Base-by-base conservation (phyloP, 2,113 vertebrate species). In the Puma concolor region DNA sequence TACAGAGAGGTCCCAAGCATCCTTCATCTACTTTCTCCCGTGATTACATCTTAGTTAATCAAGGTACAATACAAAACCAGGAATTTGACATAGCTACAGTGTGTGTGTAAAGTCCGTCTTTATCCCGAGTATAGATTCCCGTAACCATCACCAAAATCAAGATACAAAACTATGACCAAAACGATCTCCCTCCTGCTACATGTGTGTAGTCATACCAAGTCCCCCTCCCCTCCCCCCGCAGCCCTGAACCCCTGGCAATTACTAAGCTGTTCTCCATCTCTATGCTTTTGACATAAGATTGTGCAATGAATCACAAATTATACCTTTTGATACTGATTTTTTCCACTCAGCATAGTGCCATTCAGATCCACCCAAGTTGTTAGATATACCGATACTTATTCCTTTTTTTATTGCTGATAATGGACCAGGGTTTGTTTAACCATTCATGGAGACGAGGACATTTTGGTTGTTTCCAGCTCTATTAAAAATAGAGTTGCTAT, bases 331-430 rank as follows among this genome's bases (percentile, higher is more conserved):
- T n/a, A 21, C 0, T 21, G 7, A 38, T 23, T 48, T 41, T 29
- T 13, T 2, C 14, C 44, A 36, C 6, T 79, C 69, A 79, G 48
- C 69, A 27, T 10, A 31, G 63, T 5, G 16, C 15, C 21, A 29
- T 87, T 48, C 23, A 71, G 33, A 79, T 72, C 31, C 38, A 67
- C 2, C 25, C 48, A 52, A 5, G 14, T 27, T 44, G n/a, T 57
- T 16, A n/a, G 9, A 0, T 54, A 0, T 17, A 29, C 81, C 7
- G 16, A 5, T 29, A 25, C 5, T 31, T 29, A 1, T 33, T 44
- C 44, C n/a, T 72, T 74, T 64, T 66, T 66, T 48, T 16, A 44
- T 60, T n/a, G 7, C 79, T n/a, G 17, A 54, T 13, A 19, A 5
- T 13, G 27, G 15, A 44, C 3, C 33, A 41, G 5, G 7, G 41